A percentile compares a stretch with the other conserved stretches of the same genome.
Conservation (phyloP, 2,797 vertebrate genomes). For the Ibycter americanus region DNA sequence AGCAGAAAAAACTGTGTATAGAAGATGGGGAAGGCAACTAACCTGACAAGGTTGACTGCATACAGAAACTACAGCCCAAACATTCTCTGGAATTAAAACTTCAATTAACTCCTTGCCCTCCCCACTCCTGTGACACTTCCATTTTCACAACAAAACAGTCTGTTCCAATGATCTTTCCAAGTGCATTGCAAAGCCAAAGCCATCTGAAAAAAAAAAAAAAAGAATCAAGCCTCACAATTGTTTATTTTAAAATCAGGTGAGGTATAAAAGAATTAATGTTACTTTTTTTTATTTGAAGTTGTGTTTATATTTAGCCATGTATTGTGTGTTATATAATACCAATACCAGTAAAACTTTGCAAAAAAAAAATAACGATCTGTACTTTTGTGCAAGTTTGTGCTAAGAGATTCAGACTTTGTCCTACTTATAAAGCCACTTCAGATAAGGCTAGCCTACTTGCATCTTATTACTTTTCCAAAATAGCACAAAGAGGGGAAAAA, state of each 20-base stretch:
- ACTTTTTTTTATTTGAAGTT: not conserved
- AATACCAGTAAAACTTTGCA: not conserved
- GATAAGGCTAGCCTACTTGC: conserved; percentile 64
- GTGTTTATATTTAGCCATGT: conserved; percentile 5
- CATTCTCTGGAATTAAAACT: not conserved
- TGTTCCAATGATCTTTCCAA: not conserved
- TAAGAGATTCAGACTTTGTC: conserved; percentile 50
- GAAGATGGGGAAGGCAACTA: not conserved
- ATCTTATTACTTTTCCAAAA: conserved; percentile 64
- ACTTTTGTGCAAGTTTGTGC: conserved; percentile 32
- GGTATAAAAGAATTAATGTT: not conserved
- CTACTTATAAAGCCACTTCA: conserved; percentile 57
- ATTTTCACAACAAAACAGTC: not conserved
- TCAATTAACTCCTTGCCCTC: not conserved
- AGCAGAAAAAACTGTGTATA: not conserved
- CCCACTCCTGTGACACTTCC: not conserved
- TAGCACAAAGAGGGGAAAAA: conserved; percentile 8
- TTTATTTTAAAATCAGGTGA: not conserved
- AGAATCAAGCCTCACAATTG: not conserved
- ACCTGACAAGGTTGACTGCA: not conserved
- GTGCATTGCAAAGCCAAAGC: not conserved
- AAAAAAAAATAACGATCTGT: not conserved
- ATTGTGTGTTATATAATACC: not conserved
- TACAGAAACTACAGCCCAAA: not conserved
- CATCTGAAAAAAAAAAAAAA: not conserved